Evolutionary conservation across 2,113 vertebrate genomes (phyloP), one percentile per base, ranked within the genome.

Genomic region (Clinocottus analis): DNA sequence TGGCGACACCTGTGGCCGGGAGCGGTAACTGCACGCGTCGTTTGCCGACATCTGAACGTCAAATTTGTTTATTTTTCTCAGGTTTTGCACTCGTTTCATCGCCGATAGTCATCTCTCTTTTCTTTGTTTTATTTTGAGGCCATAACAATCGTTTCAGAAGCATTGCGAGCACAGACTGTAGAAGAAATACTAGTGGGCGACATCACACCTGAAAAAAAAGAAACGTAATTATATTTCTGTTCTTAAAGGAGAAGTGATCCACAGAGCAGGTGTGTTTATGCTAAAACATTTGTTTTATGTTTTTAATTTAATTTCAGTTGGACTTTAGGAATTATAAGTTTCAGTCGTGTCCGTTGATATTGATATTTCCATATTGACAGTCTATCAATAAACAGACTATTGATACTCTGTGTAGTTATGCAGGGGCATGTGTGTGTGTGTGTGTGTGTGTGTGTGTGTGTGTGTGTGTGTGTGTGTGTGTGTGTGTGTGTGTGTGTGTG

Each of bases 371-470:
- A n/a, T n/a, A n/a, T n/a, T n/a, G n/a, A n/a, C n/a, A n/a, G n/a
- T n/a, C n/a, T n/a, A n/a, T n/a, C n/a, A n/a, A n/a, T n/a, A n/a
- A n/a, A n/a, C n/a, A n/a, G n/a, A n/a, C n/a, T n/a, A n/a, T n/a
- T n/a, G n/a, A n/a, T n/a, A n/a, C n/a, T n/a, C n/a, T n/a, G 56
- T 59, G 61, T 19, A n/a, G 56, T 21, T 61, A 14, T 58, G 62
- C 60, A 39, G 23, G 23, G 23, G 39, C 31, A n/a, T 1, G 37
- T 39, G 60, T 62, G 10, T 21, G 33, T 61, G 33, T 61, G 19
- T 37, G 59, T 37, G 59, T 60, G 31, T 71, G 45, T 68, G 65
- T 68, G 47, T 53, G 47, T 37, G 31, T 55, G 47, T n/a, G n/a
- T n/a, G n/a, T n/a, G n/a, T n/a, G n/a, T n/a, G n/a, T n/a, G n/a